phyloP scores from a whole-genome alignment of 1,140 invertebrate species.

The Zaprionus taronus region DNA sequence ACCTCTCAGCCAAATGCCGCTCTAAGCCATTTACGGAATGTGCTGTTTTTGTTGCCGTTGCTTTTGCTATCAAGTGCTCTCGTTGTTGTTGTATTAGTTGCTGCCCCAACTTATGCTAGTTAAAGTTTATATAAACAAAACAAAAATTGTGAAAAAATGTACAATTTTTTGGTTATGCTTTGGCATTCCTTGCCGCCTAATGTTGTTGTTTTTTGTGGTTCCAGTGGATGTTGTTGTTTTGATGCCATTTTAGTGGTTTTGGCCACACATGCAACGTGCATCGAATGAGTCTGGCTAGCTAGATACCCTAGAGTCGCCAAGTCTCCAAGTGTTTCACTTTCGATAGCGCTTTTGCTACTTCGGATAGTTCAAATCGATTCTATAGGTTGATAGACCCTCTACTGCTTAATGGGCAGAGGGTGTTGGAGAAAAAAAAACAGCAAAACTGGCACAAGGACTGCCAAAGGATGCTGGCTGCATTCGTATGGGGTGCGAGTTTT shows the following conservation, averaged over 20 bases:
- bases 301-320: constrained; percentile 1
- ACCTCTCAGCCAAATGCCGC: constrained; percentile 2
- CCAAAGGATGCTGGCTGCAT: constrained; percentile 66
- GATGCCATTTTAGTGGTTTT: constrained; percentile 73
- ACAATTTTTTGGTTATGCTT: constrained; percentile 33
- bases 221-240: constrained; percentile 49
- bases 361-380: not conserved
- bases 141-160: constrained; percentile 35
- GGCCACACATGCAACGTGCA: constrained; percentile 48
- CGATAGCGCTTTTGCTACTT: not conserved
- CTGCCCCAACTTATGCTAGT: constrained; percentile 34
- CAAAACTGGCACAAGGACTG: constrained; percentile 72
- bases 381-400: not conserved
- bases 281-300: not conserved
- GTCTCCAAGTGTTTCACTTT: not conserved
- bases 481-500: constrained; percentile 53
- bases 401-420: constrained; percentile 3
- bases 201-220: constrained; percentile 30
- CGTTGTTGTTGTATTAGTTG: constrained; percentile 24
- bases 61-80: constrained; percentile 10
- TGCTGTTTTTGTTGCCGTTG: constrained; percentile 26
- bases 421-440: constrained; percentile 27
- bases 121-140: constrained; percentile 44
- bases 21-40: constrained; percentile 43
- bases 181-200: constrained; percentile 41